phyloP scores from a whole-genome alignment of 2,797 vertebrate species.

The Pseudocheirus occidentalis region DNA sequence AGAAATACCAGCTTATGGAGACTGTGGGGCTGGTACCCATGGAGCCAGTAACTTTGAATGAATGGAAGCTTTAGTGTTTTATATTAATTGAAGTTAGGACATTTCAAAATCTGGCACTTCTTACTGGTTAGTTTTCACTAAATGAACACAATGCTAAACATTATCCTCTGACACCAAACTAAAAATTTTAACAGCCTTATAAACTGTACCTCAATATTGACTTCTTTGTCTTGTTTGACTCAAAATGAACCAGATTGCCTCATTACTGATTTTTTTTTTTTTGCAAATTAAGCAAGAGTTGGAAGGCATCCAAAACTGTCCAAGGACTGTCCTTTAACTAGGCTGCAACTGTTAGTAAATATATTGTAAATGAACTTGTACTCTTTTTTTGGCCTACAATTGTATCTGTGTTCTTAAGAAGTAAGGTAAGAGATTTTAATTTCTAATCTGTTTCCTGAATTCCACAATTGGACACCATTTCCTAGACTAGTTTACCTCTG shows the following conservation, averaged over 20 bases:
- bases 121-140: slow-evolving; percentile 67
- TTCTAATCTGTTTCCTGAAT: slow-evolving; percentile 71
- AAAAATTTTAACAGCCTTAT: slow-evolving; percentile 81
- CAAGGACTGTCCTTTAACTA: slow-evolving; percentile 79
- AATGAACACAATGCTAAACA: slow-evolving; percentile 80
- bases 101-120: slow-evolving; percentile 73
- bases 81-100: slow-evolving; percentile 76
- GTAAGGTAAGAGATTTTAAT: slow-evolving; percentile 65
- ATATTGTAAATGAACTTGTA: slow-evolving; percentile 76
- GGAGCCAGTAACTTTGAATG: slow-evolving; percentile 76
- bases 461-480: slow-evolving; percentile 76
- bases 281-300: slow-evolving; percentile 69
- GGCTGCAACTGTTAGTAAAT: slow-evolving; percentile 79
- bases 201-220: slow-evolving; percentile 77
- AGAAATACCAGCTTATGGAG: slow-evolving; percentile 71
- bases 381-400: slow-evolving; percentile 65
- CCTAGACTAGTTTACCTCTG: slow-evolving; percentile 71
- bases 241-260: slow-evolving; percentile 70
- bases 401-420: slow-evolving; percentile 71
- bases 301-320: slow-evolving; percentile 74
- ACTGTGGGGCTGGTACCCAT: slow-evolving; percentile 77
- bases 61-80: slow-evolving; percentile 78
- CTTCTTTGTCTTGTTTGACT: slow-evolving; percentile 70
- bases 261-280: slow-evolving; percentile 64
- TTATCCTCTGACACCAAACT: slow-evolving; percentile 76